phyloP scores from a whole-genome alignment of 2,888 invertebrate species.

The Clusia tigrina region DNA sequence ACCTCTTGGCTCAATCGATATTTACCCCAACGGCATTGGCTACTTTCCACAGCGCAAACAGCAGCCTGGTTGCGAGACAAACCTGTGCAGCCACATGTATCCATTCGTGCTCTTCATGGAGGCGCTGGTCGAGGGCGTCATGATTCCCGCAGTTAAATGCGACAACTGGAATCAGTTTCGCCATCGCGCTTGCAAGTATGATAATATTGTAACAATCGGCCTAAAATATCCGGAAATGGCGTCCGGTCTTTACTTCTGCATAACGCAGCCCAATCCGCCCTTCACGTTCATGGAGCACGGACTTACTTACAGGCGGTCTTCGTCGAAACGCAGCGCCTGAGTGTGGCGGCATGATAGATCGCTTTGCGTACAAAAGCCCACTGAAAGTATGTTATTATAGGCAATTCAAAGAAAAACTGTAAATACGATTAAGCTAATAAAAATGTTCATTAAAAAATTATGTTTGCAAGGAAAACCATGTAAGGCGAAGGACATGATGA shows the following conservation, averaged over 20 bases:
- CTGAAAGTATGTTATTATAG: no score
- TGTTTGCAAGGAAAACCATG: no score
- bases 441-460: no score
- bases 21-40: slow-evolving; percentile 59
- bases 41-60: slow-evolving; percentile 49
- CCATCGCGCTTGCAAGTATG: slow-evolving; percentile 45
- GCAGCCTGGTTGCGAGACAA: slow-evolving; percentile 56
- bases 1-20: slow-evolving; percentile 52
- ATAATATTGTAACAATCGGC: slow-evolving; percentile 49
- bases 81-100: slow-evolving; percentile 57
- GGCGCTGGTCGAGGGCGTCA: slow-evolving; percentile 52
- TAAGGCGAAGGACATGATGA: no score
- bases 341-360: no score
- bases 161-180: slow-evolving; percentile 54
- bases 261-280: slow-evolving; percentile 54
- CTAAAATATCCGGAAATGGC: slow-evolving; percentile 49
- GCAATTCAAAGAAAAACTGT: slow-evolving; percentile 28
- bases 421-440: slow-evolving; percentile 27
- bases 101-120: slow-evolving; percentile 58
- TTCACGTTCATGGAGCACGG: slow-evolving; percentile 55
- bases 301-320: slow-evolving; percentile 41
- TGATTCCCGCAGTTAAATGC: slow-evolving; percentile 55
- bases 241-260: slow-evolving; percentile 51
- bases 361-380: no score
- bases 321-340: background rate